Evolutionary conservation across 2,797 vertebrate genomes (phyloP).

Genomic region (Pseudotriccus pelzelni): DNA sequence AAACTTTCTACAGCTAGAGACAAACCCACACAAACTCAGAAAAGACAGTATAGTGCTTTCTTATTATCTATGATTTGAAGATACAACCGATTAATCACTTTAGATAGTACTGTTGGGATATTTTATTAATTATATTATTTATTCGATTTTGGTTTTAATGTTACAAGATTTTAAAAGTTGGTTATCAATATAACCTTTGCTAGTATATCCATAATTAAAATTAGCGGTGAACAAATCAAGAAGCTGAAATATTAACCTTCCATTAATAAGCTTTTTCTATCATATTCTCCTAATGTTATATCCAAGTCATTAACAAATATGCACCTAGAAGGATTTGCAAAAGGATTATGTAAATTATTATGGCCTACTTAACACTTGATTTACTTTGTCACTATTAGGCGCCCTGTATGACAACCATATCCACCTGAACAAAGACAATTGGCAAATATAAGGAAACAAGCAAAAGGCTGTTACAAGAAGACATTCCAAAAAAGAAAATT

Average conservation of each 20-base stretch:
- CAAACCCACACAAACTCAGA: not conserved
- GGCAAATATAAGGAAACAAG: not conserved
- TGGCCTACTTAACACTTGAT: constrained; percentile 49
- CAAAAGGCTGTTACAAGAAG: not conserved
- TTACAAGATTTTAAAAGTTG: not conserved
- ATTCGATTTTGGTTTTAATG: not conserved
- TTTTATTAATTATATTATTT: not conserved
- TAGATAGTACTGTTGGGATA: not conserved
- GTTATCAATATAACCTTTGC: not conserved
- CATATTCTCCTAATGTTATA: not conserved
- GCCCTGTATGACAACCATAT: not conserved
- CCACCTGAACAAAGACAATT: not conserved
- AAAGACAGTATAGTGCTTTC: not conserved
- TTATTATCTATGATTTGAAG: not conserved
- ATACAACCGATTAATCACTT: not conserved
- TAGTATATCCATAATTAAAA: not conserved
- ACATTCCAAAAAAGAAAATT: not conserved
- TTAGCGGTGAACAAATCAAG: not conserved
- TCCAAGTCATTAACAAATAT: constrained; percentile 17
- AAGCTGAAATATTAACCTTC: not conserved
- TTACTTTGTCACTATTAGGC: constrained; percentile 17
- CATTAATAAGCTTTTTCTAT: not conserved
- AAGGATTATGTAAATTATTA: constrained; percentile 49
- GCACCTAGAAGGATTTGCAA: constrained; percentile 40
- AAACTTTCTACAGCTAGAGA: not conserved